Percentiles rank a stretch among this genome's conserved stretches.
phyloP scores from a whole-genome alignment of 2,797 vertebrate genomes.

The Danionella dracula region DNA sequence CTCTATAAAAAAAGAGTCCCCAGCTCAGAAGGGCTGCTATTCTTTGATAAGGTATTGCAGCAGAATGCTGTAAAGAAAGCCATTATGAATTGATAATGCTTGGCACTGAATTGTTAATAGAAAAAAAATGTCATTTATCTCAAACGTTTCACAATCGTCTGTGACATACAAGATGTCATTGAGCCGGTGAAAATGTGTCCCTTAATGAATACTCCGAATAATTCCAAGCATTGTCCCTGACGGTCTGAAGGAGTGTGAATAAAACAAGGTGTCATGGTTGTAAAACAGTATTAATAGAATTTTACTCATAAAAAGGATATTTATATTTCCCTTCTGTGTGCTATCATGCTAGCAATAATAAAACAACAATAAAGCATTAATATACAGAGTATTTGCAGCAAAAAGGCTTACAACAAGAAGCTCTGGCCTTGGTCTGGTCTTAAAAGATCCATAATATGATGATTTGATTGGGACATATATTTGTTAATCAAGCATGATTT shows the following conservation, averaged over 20 bases:
- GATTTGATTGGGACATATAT: slow-evolving; percentile 68
- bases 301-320: slow-evolving; percentile 67
- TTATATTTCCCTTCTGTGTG: slow-evolving; percentile 57
- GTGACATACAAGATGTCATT: slow-evolving; percentile 71
- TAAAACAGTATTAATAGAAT: slow-evolving; percentile 73
- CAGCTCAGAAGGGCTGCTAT: slow-evolving; percentile 61
- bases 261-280: slow-evolving; percentile 67
- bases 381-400: slow-evolving; percentile 75
- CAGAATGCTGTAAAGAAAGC: slow-evolving; percentile 60
- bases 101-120: slow-evolving; percentile 64
- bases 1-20: slow-evolving; percentile 57
- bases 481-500: slow-evolving; percentile 76
- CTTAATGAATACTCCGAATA: slow-evolving; percentile 68
- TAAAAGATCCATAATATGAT: slow-evolving; percentile 53
- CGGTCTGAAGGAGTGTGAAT: slow-evolving; percentile 66
- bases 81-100: slow-evolving; percentile 71
- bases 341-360: slow-evolving; percentile 71
- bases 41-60: slow-evolving; percentile 69
- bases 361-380: slow-evolving; percentile 70
- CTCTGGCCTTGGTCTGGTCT: slow-evolving; percentile 63
- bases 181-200: slow-evolving; percentile 60
- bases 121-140: slow-evolving; percentile 65
- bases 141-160: slow-evolving; percentile 63
- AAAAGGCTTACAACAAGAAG: slow-evolving; percentile 65
- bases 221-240: slow-evolving; percentile 64